Base-by-base conservation (phyloP, 1,140 invertebrate species). In the Drosophila sechellia region DNA sequence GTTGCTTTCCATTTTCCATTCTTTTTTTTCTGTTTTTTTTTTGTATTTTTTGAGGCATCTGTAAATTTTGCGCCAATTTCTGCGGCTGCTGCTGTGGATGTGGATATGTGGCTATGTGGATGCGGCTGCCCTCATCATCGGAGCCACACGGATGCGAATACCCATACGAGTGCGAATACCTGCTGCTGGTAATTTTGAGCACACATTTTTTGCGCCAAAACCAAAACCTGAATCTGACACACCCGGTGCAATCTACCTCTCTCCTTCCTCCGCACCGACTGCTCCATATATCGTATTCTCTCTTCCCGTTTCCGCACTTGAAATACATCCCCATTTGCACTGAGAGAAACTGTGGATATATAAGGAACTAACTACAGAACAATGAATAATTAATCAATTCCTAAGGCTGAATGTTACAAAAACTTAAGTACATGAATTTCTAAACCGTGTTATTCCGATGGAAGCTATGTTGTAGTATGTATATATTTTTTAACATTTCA, bases 11-110 rank as follows among this genome's bases (percentile, higher is more conserved):
- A 48, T 46, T 57, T 65, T 55, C 59, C 39, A 39, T 37, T 37
- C 37, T 2, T 11, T 54, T 60, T 74, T n/a, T n/a, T n/a, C n/a
- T n/a, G n/a, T n/a, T n/a, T n/a, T n/a, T n/a, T n/a, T n/a, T n/a
- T n/a, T n/a, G n/a, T n/a, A n/a, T n/a, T n/a, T n/a, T 70, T 57
- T 78, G 65, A 86, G 83, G 74, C 81, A 86, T 86, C 81, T 86
- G 81, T 81, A 78, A 77, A 81, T 86, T 86, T 87, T 86, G 81
- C 83, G 81, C 83, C 83, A 87, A 87, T 86, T 86, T 81, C 53
- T 75, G 78, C 64, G 78, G 81, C 81, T 76, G 80, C 79, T 45
- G 79, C 64, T 74, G 68, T n/a, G 46, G 59, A 27, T 56, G 57
- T 40, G 27, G 5, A 27, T 27, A 52, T 37, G 50, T 37, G 50